Conservation (phyloP, 2,888 invertebrate species). For the Mesorhabditis belari region DNA sequence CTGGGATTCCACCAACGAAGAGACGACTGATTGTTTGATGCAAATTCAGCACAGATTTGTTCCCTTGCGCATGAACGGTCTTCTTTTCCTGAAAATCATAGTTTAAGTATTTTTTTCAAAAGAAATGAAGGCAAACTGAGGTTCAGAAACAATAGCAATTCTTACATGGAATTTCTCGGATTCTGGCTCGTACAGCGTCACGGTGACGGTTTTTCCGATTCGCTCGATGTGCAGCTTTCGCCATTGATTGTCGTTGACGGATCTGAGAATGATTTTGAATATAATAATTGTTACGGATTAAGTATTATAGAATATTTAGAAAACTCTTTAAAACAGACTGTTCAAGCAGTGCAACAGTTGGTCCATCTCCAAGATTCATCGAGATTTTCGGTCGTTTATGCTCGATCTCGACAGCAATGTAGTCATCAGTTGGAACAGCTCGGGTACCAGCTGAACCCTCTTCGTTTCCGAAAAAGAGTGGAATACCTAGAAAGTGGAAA, state of each 20-base stretch:
- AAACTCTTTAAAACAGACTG: too few species aligned
- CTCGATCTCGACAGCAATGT: constrained; percentile 76
- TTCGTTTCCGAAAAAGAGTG: constrained; percentile 85
- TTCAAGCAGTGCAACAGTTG: constrained; percentile 25
- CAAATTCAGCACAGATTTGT: constrained; percentile 82
- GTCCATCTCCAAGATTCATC: constrained; percentile 74
- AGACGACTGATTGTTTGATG: constrained; percentile 76
- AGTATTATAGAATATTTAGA: neutral
- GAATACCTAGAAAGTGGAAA: constrained; percentile 62
- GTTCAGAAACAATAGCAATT: neutral
- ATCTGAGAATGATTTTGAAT: constrained; percentile 10
- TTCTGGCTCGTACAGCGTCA: constrained; percentile 35
- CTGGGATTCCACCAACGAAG: constrained; percentile 82
- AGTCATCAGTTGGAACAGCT: constrained; percentile 64
- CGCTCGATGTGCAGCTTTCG: constrained; percentile 82
- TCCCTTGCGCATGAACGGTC: constrained; percentile 60
- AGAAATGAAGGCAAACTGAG: constrained; percentile 58
- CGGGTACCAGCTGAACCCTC: constrained; percentile 49
- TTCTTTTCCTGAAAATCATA: constrained; percentile 59
- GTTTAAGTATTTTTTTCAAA: constrained; percentile 61
- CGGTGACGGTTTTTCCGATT: constrained; percentile 75
- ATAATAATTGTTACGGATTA: constrained; percentile 5
- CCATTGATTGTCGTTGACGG: constrained; percentile 73
- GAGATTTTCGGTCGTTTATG: constrained; percentile 74
- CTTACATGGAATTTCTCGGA: constrained; percentile 14